A percentile compares a stretch with the other conserved stretches of the same genome.
Conservation (phyloP, 2,888 invertebrate genomes). For the Nephrotoma appendiculata region DNA sequence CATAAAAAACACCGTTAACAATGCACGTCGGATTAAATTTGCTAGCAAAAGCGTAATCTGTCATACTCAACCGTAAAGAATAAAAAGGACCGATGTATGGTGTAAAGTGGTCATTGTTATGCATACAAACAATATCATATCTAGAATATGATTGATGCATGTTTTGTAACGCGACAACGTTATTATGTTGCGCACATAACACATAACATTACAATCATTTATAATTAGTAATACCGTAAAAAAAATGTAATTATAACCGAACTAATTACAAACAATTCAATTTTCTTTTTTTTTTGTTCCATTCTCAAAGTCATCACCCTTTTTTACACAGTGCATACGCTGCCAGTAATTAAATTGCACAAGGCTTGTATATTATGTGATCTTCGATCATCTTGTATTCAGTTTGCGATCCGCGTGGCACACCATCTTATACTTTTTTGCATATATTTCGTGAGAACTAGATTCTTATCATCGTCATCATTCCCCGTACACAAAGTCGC, state of each 20-base stretch:
- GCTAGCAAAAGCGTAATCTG: background rate
- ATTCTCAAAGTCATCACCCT: background rate
- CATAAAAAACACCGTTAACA: background rate
- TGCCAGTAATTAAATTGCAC: background rate
- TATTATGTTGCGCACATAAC: background rate
- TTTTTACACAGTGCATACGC: background rate
- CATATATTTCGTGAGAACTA: conserved; percentile 4
- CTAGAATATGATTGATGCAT: background rate
- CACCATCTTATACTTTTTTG: background rate
- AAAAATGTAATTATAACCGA: background rate
- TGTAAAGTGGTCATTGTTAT: background rate
- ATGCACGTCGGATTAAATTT: background rate
- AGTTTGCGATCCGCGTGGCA: background rate
- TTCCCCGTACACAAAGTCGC: background rate
- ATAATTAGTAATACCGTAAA: background rate
- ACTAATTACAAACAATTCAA: background rate
- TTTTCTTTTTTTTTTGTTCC: background rate
- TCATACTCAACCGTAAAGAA: background rate
- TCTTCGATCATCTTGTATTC: background rate
- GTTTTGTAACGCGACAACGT: background rate
- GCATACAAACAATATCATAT: background rate
- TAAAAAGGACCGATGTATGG: background rate
- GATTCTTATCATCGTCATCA: background rate
- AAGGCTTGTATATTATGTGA: background rate
- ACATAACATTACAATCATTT: background rate